Evolutionary conservation across 2,113 vertebrate species (phyloP).

Genomic region (Baryphthengus martii): DNA sequence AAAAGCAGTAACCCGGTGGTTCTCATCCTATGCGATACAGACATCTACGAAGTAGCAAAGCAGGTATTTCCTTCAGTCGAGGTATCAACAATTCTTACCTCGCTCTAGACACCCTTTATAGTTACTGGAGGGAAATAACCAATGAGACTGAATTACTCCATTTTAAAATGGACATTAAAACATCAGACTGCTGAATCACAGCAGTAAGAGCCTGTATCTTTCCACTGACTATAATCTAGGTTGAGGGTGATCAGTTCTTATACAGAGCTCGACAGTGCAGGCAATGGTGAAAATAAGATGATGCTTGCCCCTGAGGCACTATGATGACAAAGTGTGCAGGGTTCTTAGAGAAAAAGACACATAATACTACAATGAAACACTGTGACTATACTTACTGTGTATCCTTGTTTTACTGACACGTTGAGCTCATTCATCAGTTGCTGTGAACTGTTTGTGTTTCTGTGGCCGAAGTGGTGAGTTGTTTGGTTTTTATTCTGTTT

Average conservation of each 20-base stretch:
- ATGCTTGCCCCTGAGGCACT: background rate
- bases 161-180: background rate
- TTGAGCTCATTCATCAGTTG: background rate
- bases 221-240: background rate
- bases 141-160: background rate
- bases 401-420: background rate
- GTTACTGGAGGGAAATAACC: background rate
- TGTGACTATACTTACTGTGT: background rate
- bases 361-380: background rate
- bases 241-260: background rate
- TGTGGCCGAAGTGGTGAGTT: background rate
- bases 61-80: background rate
- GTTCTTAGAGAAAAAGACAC: background rate
- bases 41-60: background rate
- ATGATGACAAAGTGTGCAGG: background rate
- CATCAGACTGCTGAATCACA: background rate
- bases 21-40: background rate
- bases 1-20: background rate
- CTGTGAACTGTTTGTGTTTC: background rate
- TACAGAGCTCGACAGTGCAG: background rate
- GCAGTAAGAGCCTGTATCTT: background rate
- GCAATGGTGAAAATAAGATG: background rate
- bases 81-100: background rate
- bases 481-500: background rate
- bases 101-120: background rate